Conservation (phyloP, 2,113 vertebrate genomes). For the Brevimyrus niger region DNA sequence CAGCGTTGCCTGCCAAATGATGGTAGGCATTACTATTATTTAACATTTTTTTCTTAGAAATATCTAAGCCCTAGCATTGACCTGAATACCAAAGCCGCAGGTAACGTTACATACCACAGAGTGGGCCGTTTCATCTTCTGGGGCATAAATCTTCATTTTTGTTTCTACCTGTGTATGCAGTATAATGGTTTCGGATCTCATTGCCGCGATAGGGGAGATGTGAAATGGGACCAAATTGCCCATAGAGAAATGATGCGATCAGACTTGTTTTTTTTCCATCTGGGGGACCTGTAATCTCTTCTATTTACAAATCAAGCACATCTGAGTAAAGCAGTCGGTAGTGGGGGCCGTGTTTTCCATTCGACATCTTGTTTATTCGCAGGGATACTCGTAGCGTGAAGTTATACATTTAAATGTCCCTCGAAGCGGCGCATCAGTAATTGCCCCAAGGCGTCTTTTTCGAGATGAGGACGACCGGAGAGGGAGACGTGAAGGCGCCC, state of each 20-base stretch:
- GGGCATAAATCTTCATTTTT: not conserved
- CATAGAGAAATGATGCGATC: not conserved
- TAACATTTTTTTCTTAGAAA: not conserved
- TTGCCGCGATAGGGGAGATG: constrained; percentile 4
- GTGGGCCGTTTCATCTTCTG: not conserved
- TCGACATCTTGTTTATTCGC: constrained; percentile 6
- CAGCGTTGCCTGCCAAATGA: not conserved
- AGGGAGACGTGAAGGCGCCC: not conserved
- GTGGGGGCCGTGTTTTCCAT: not conserved
- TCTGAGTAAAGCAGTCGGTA: not conserved
- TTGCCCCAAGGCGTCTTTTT: not conserved
- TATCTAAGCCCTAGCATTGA: not conserved
- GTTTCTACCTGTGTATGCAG: not conserved
- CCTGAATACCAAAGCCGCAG: not conserved
- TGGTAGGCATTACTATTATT: constrained; percentile 2
- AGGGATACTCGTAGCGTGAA: not conserved
- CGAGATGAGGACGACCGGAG: not conserved
- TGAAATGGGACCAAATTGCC: constrained; percentile 20
- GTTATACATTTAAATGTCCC: not conserved
- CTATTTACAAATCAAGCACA: constrained; percentile 4
- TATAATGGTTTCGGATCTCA: constrained; percentile 16
- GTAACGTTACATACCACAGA: not conserved
- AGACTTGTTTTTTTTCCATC: not conserved
- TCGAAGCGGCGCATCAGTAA: not conserved
- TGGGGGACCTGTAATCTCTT: constrained; percentile 8